phyloP scores from a whole-genome alignment of 2,113 vertebrate genomes.

The Pollimyrus isidori region DNA sequence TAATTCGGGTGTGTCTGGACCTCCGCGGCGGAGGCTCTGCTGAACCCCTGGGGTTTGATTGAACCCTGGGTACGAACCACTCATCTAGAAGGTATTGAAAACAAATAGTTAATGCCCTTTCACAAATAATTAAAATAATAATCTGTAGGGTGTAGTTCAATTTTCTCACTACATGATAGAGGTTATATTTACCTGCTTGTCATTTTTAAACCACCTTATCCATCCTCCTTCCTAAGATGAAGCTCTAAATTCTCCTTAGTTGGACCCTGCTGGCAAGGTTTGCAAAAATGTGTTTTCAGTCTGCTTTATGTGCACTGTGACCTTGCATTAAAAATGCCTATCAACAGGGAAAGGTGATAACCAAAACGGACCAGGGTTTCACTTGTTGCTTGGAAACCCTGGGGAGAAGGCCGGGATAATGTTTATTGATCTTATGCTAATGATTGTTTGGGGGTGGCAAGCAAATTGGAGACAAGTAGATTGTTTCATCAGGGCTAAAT shows the following conservation, averaged over 20 bases:
- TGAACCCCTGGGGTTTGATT: no score
- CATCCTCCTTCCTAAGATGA: not conserved
- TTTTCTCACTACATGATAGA: not conserved
- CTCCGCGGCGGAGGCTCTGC: no score
- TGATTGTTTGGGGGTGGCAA: constrained; percentile 28
- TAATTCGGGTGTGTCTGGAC: no score
- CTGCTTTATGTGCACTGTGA: constrained; percentile 29
- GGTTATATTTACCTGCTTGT: not conserved
- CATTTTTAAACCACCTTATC: not conserved
- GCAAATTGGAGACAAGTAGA: constrained; percentile 12
- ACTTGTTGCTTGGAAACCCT: constrained; percentile 60
- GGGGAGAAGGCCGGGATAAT: constrained; percentile 2
- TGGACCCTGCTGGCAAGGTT: not conserved
- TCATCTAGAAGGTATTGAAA: not conserved
- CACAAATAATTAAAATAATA: not conserved
- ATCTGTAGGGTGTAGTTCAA: not conserved
- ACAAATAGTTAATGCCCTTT: not conserved
- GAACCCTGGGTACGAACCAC: no score
- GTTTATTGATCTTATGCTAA: constrained; percentile 60
- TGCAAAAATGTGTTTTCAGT: not conserved
- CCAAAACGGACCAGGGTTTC: not conserved
- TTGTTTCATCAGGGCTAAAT: not conserved
- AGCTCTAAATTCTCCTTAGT: not conserved
- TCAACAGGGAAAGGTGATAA: constrained; percentile 34
- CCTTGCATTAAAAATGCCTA: constrained; percentile 46